These are phyloP conservation scores for Pleuronectes platessa DNA, from an alignment of 2,113 vertebrate genomes.

Conservation along the genomic window DNA sequence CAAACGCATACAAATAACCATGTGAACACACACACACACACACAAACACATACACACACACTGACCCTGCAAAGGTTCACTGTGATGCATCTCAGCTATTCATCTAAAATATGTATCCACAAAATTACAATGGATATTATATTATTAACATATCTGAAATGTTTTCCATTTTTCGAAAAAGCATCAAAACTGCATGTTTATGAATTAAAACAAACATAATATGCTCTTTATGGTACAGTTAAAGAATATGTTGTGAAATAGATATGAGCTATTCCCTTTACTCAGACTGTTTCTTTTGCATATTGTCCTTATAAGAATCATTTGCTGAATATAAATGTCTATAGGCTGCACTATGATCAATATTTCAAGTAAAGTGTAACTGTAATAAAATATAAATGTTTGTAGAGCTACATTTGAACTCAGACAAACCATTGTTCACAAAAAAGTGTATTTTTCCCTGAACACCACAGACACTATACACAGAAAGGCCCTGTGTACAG, in stretches of 20 bases:
- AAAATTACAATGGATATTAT: slow-evolving; percentile 8
- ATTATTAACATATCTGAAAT: slow-evolving; percentile 36
- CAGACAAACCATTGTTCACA: background rate
- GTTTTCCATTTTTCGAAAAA: slow-evolving; percentile 13
- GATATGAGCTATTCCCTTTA: slow-evolving; percentile 8
- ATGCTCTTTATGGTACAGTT: slow-evolving; percentile 1
- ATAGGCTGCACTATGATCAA: background rate
- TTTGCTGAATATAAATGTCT: background rate
- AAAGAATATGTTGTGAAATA: slow-evolving; percentile 6
- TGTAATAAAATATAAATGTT: slow-evolving; percentile 15
- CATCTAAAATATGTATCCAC: slow-evolving; percentile 22
- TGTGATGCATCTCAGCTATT: slow-evolving; percentile 15
- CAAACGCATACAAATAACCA: slow-evolving; percentile 59
- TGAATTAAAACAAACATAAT: slow-evolving; percentile 6
- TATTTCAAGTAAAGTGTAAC: slow-evolving; percentile 7
- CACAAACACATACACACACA: slow-evolving; percentile 20
- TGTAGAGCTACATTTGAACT: slow-evolving; percentile 10
- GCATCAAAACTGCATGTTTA: background rate
- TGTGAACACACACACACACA: slow-evolving; percentile 27
- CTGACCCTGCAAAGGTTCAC: slow-evolving; percentile 19
- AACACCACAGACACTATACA: slow-evolving; percentile 29
- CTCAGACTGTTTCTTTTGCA: background rate
- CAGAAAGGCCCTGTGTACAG: background rate
- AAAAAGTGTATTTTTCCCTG: slow-evolving; percentile 26
- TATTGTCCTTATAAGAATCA: slow-evolving; percentile 19